phyloP scores from a whole-genome alignment of 2,888 invertebrate species.

The Hydraecia micacea region DNA sequence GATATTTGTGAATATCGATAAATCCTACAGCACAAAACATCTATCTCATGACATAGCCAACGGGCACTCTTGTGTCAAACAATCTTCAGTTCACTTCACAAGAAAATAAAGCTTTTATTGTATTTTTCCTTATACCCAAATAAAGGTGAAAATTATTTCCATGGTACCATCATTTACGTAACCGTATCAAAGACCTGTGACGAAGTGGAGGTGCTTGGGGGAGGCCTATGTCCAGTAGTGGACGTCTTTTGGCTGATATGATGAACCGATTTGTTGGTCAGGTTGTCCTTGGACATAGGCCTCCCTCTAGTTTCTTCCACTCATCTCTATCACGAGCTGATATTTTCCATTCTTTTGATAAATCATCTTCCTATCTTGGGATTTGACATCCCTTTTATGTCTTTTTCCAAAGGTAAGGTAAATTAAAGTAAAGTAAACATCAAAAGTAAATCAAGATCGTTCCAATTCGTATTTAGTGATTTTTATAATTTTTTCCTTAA shows the following conservation, averaged over 20 bases:
- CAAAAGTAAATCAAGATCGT: background rate
- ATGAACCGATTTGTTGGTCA: background rate
- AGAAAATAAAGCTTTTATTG: conserved; percentile 36
- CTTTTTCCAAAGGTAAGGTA: background rate
- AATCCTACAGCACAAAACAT: background rate
- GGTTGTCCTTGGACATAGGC: background rate
- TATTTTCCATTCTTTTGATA: background rate
- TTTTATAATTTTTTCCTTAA: background rate
- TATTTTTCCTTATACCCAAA: conserved; percentile 33
- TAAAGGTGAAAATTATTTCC: conserved; percentile 30
- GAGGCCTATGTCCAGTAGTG: no score
- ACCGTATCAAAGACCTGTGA: background rate
- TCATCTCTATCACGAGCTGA: background rate
- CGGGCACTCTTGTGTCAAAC: conserved; percentile 1
- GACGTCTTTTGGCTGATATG: no score
- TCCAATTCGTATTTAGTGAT: background rate
- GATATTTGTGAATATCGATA: conserved; percentile 13
- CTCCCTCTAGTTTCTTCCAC: background rate
- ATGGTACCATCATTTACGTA: background rate
- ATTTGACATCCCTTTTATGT: background rate
- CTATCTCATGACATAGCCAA: conserved; percentile 6
- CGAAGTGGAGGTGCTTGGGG: no score
- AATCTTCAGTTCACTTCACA: conserved; percentile 38
- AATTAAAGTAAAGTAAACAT: background rate
- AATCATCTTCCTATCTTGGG: background rate